These are phyloP conservation scores for Melanocharis versteri DNA, from an alignment of 2,113 vertebrate species.

Conservation along the genomic window DNA sequence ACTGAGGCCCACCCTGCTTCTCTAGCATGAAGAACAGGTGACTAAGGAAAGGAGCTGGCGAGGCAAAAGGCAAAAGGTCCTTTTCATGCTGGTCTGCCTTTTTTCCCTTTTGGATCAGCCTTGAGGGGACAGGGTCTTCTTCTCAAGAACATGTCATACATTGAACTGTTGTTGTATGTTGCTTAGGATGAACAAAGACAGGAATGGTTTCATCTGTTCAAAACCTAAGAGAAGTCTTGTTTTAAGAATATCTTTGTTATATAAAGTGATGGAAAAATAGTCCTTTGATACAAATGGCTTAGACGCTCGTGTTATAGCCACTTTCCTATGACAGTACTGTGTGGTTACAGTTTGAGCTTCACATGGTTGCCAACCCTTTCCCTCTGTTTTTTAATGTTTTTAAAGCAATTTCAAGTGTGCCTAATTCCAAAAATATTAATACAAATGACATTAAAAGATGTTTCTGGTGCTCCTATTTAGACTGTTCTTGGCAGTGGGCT, in stretches of 20 bases:
- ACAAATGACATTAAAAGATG: slow-evolving; percentile 48
- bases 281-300: neutral
- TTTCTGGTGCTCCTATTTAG: slow-evolving; percentile 46
- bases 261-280: neutral
- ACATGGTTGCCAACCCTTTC: neutral
- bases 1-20: neutral
- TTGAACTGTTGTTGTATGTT: neutral
- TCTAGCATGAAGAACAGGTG: accelerated
- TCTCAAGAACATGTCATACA: neutral
- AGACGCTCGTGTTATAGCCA: accelerated
- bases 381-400: neutral
- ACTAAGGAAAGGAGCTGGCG: neutral
- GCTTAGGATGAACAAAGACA: neutral
- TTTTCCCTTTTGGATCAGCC: neutral
- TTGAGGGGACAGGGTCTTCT: neutral
- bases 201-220: neutral
- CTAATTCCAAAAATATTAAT: slow-evolving; percentile 47
- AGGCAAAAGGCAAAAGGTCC: neutral
- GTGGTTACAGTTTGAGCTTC: neutral
- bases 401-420: neutral
- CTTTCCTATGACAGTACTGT: neutral
- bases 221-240: neutral
- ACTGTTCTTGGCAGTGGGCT: slow-evolving; percentile 35
- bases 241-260: neutral
- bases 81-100: neutral